Conservation (phyloP, 2,113 vertebrate species). For the Regulus satrapa region DNA sequence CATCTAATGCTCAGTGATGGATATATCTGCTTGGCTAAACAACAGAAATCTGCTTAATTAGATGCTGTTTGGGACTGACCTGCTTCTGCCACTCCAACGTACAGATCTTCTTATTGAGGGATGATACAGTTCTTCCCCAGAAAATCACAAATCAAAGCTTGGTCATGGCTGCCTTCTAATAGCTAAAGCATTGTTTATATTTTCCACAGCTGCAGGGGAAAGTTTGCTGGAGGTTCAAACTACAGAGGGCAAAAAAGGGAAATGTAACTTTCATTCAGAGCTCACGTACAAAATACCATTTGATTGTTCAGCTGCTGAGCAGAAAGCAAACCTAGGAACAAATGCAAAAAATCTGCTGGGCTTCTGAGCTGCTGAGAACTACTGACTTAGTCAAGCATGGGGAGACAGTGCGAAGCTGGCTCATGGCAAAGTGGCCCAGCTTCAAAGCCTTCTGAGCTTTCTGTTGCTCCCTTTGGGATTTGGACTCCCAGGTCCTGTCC, state of each 20-base stretch:
- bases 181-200: constrained; percentile 6
- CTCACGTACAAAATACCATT: neutral
- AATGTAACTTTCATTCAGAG: constrained; percentile 18
- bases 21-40: constrained; percentile 24
- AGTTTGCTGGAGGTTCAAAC: constrained; percentile 1
- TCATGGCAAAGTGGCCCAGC: neutral
- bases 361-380: neutral
- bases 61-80: neutral
- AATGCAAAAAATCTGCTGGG: neutral
- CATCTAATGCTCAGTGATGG: neutral
- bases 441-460: neutral
- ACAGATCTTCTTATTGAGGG: neutral
- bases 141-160: constrained; percentile 48
- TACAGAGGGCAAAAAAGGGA: neutral
- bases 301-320: constrained; percentile 23
- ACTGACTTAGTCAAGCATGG: neutral
- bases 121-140: neutral
- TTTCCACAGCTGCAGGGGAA: constrained; percentile 36
- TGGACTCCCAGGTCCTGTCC: neutral
- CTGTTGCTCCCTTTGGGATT: neutral
- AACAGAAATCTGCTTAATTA: constrained; percentile 46
- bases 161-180: neutral
- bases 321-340: neutral
- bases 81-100: neutral
- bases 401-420: neutral